Base-by-base conservation (phyloP, 2,888 invertebrate genomes). In the Lochmaea crataegi region DNA sequence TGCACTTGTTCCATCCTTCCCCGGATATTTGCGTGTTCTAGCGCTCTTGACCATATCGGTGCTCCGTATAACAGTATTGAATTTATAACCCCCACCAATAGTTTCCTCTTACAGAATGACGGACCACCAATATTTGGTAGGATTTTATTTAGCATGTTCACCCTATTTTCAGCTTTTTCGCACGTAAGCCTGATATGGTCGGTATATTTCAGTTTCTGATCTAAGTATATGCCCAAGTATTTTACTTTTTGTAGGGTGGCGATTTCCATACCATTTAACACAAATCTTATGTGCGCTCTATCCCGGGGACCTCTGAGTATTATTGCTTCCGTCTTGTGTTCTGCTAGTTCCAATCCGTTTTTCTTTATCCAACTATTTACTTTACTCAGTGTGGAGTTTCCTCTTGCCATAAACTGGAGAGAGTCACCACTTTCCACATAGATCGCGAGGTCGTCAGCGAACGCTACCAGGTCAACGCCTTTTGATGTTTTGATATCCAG, bases 361-460 rank as follows among this genome's bases (percentile, higher is more conserved):
- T 56, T 18, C 5, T 10, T 18, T 7, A 18, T 18, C 56, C 18
- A 56, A 6, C 16, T 22, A 5, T 11, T 56, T 6, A 56, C 16
- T 53, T 11, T 14, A 16, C 14, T 14, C 14, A 53, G 18, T 18
- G 7, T 56, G 18, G 16, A 22, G 18, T 22, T 56, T 22, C 22
- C 10, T 56, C 56, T 18, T 22, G 9, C 18, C 7, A 56, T 9
- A 11, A 9, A 10, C 16, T 51, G 12, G 51, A 16, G n/a, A 5
- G 14, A 16, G 51, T 51, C 12, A 14, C 11, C 22, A n/a, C 48
- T 48, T 18, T 56, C 22, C 6, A 14, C 53, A 14, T 16, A 53
- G 9, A 56, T 18, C 3, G 18, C 42, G 7, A 45, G 12, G 63
- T 63, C 63, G 18, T 63, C 63, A 14, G 42, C 63, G 16, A 63